These are phyloP conservation scores for Lasioglossum figueresi DNA, from an alignment of 2,888 invertebrate genomes.

Conservation along the genomic window DNA sequence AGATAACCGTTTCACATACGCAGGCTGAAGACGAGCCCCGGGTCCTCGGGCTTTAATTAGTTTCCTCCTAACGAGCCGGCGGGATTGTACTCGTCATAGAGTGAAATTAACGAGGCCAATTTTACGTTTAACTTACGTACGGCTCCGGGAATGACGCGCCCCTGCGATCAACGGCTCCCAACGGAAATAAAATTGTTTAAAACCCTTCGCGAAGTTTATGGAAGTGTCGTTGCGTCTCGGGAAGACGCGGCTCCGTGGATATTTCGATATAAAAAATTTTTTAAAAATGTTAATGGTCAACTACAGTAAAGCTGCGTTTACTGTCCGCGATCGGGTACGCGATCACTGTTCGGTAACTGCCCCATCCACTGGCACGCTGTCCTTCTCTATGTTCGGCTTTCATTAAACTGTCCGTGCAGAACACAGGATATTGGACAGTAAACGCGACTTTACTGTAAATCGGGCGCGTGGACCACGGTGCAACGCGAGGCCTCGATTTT, in stretches of 20 bases:
- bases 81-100: slow-evolving; percentile 64
- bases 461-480: too few species aligned
- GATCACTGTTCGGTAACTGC: too few species aligned
- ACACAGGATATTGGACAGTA: too few species aligned
- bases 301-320: too few species aligned
- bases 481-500: not conserved
- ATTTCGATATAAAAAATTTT: too few species aligned
- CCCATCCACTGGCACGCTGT: too few species aligned
- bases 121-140: slow-evolving; percentile 65
- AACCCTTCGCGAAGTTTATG: not conserved
- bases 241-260: not conserved
- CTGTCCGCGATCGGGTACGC: too few species aligned
- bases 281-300: too few species aligned
- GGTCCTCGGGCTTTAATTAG: slow-evolving; percentile 52
- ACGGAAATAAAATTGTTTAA: not conserved
- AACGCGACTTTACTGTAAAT: too few species aligned
- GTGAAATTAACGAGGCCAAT: slow-evolving; percentile 69
- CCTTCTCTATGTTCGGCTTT: too few species aligned
- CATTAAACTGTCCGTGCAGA: too few species aligned
- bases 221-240: not conserved
- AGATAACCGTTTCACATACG: slow-evolving; percentile 50
- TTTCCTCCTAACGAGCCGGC: slow-evolving; percentile 59
- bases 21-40: slow-evolving; percentile 40
- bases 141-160: slow-evolving; percentile 20
- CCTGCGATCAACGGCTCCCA: slow-evolving; percentile 45